Conservation (phyloP, 1,140 invertebrate species). For the Gonioctena quinquepunctata region DNA sequence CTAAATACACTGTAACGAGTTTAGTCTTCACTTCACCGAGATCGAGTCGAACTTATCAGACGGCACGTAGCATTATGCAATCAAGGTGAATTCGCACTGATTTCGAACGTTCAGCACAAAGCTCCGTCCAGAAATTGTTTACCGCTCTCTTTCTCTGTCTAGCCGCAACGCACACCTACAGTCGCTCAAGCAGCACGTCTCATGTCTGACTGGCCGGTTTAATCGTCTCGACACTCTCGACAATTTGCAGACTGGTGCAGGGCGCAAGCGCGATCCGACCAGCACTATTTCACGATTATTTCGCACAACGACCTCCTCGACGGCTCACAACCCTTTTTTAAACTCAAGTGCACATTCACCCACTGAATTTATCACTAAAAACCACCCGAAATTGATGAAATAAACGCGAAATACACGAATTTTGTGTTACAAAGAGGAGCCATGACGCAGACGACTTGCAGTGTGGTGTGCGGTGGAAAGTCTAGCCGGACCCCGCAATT, state of each 20-base stretch:
- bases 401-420: background rate
- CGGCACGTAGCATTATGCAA: conserved; percentile 18
- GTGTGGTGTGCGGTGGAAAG: conserved; percentile 32
- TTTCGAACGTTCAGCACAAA: conserved; percentile 22
- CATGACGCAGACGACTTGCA: conserved; percentile 11
- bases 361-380: conserved; percentile 31
- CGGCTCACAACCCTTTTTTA: conserved; percentile 7
- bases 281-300: conserved; percentile 12
- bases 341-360: conserved; percentile 25
- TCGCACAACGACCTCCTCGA: conserved; percentile 3
- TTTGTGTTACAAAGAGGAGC: background rate
- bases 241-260: conserved; percentile 40
- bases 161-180: conserved; percentile 33
- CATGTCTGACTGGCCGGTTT: conserved; percentile 40
- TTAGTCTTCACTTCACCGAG: background rate
- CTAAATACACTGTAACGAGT: background rate
- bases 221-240: conserved; percentile 34
- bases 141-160: conserved; percentile 36
- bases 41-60: background rate
- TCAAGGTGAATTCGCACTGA: conserved; percentile 16
- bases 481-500: conserved; percentile 38
- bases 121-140: conserved; percentile 20
- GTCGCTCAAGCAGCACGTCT: conserved; percentile 39
- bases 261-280: conserved; percentile 31
- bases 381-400: background rate